phyloP scores from a whole-genome alignment of 2,113 vertebrate genomes.

The Paradisaea rubra region DNA sequence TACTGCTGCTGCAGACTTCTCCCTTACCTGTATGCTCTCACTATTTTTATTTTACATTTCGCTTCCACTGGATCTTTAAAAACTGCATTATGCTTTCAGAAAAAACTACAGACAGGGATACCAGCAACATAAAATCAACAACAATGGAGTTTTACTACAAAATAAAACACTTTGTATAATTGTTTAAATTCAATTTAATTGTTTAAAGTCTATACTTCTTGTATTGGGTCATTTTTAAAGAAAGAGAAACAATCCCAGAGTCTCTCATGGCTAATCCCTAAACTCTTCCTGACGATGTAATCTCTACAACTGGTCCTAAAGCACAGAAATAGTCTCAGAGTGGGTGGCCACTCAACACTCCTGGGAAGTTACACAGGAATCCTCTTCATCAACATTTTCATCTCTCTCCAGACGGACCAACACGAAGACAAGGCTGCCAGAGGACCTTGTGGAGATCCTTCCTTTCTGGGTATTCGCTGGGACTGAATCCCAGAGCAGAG shows the following conservation, averaged over 20 bases:
- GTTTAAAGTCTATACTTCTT: background rate
- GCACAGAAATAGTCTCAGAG: background rate
- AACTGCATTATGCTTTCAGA: background rate
- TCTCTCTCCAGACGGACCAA: background rate
- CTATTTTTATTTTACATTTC: background rate
- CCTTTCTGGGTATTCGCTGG: background rate
- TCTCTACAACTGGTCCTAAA: background rate
- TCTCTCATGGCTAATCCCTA: background rate
- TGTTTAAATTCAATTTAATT: background rate
- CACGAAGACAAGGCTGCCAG: background rate
- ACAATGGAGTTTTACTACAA: background rate
- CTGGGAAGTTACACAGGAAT: background rate
- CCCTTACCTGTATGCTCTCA: background rate
- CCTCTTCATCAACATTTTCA: background rate
- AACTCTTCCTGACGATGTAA: background rate
- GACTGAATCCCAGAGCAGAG: background rate
- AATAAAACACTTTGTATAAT: background rate
- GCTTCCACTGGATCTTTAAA: background rate
- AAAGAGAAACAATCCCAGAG: background rate
- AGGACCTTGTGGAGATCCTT: background rate
- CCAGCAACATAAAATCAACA: background rate
- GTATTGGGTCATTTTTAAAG: background rate
- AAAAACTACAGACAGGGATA: background rate
- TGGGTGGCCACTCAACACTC: background rate
- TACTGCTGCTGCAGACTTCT: background rate